Base-by-base conservation (phyloP, 2,888 invertebrate genomes). In the Amblyteles armatorius region DNA sequence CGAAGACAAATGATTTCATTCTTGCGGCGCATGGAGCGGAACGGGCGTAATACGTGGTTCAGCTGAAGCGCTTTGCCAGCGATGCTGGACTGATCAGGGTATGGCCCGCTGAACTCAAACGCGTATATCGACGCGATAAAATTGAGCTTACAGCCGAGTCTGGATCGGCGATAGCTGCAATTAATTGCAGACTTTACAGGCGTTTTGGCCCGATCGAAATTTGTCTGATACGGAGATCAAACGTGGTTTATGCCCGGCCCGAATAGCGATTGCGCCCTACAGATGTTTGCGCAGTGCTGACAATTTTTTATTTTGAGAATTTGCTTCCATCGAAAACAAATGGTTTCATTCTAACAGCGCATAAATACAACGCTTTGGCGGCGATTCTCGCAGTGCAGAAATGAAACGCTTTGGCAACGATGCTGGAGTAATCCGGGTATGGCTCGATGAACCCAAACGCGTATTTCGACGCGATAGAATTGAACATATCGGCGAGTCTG, bases 1-100 rank as follows among this genome's bases (percentile, higher is more conserved):
- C 65, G 50, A 63, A 79, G 79, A 84, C 71, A 82, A 79, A 79
- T 84, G 79, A 84, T 84, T 84, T 84, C 69, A 82, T 82, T 84
- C 79, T 65, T 44, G 74, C 60, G 74, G 74, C 69, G 73, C 60
- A 81, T 52, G 60, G 74, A 74, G 22, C 68, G 78, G 29, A 44
- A 55, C 63, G 65, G 79, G 76, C 85, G 82, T 85, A 79, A 67
- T 36, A 71, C 67, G 76, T 72, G 69, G 74, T 69, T 44, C 63
- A 69, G 55, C 65, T 71, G 68, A 79, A 82, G 72, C 74, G 69
- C 11, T 82, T 74, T 79, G 16, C n/a, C 63, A 50, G 48, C 33
- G 63, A 19, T 50, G 67, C 26, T 44, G 60, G 33, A 22, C 33
- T 67, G 79, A 80, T 84, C 36, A 67, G 22, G 71, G 2, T n/a